Evolutionary conservation across 2,888 invertebrate species (phyloP).

Genomic region (Pristionchus maxplancki): DNA sequence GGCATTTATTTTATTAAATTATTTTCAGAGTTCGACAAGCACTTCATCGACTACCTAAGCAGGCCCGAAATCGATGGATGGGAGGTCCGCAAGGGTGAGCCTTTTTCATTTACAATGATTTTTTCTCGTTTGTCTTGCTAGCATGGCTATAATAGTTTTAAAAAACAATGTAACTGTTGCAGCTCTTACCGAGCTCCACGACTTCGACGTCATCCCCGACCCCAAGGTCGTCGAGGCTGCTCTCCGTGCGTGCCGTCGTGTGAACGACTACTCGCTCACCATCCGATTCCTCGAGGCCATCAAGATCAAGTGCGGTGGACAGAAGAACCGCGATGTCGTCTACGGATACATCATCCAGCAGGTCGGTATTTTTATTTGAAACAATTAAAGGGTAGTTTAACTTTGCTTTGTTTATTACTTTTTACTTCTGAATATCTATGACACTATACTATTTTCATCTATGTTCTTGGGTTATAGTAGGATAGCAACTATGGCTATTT

Average conservation of each 20-base stretch:
- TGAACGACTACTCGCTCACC: constrained; percentile 94
- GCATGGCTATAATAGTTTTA: too few species aligned
- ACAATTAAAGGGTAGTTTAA: too few species aligned
- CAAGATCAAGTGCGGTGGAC: constrained; percentile 86
- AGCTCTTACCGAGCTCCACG: constrained; percentile 76
- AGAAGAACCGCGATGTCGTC: constrained; percentile 80
- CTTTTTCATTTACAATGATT: neutral
- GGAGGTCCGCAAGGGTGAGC: constrained; percentile 77
- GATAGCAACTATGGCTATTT: too few species aligned
- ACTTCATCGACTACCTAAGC: constrained; percentile 76
- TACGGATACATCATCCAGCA: constrained; percentile 79
- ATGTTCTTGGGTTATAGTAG: too few species aligned
- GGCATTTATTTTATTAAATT: neutral
- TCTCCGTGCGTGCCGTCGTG: constrained; percentile 87
- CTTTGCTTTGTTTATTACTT: too few species aligned
- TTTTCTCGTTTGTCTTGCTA: too few species aligned
- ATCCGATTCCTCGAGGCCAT: constrained; percentile 93
- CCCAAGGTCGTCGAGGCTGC: constrained; percentile 76
- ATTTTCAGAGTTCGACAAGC: constrained; percentile 75
- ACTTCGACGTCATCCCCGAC: constrained; percentile 77
- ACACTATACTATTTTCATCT: too few species aligned
- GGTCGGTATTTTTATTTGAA: constrained; percentile 57
- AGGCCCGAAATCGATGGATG: constrained; percentile 77
- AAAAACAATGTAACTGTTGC: constrained; percentile 53
- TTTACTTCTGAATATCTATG: too few species aligned